Evolutionary conservation across 2,888 invertebrate species (phyloP), one percentile per base, ranked within the genome.

Genomic region (Ypsolopha scabrella): DNA sequence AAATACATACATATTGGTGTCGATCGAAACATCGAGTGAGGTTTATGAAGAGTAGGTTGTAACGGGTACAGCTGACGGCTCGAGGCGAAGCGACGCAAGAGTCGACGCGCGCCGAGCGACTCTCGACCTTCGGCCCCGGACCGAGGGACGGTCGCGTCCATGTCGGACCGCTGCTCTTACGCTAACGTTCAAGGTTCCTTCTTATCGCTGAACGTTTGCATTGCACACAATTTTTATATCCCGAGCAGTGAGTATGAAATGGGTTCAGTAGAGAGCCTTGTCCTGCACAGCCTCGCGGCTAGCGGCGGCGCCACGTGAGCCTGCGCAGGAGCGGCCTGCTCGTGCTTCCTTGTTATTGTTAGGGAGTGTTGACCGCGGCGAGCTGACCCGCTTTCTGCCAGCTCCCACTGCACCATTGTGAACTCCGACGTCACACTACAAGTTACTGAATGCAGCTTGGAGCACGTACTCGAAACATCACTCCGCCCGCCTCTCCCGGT

Each of bases 171-270:
- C 36, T 10, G 6, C 13, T 6, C 47, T 36, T 24, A 36, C n/a
- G 11, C 34, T 24, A 33, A 33, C 24, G 46, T 33, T 24, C 24
- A 35, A 24, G 24, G 24, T 24, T 24, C 24, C 35, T 55, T 55
- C 60, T 70, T 70, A 70, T 70, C 70, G 63, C 61, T 55, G 51
- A 54, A 55, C 55, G 60, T 58, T 60, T 53, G 61, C 58, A 59
- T 45, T 45, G 45, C 45, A 45, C 61, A 67, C 58, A 56, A 61
- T 64, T 69, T 68, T 63, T 45, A 65, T 66, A 59, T 58, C 56
- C 59, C 52, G 57, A 60, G 63, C 60, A 60, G 59, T 60, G 60
- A 64, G 24, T 24, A 24, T 24, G 24, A 24, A 62, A 59, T 56
- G 58, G 60, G 65, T 63, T 55, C 57, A 38, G 38, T n/a, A 8